Conservation (phyloP, 2,113 vertebrate genomes). For the Halichoerus grypus region DNA sequence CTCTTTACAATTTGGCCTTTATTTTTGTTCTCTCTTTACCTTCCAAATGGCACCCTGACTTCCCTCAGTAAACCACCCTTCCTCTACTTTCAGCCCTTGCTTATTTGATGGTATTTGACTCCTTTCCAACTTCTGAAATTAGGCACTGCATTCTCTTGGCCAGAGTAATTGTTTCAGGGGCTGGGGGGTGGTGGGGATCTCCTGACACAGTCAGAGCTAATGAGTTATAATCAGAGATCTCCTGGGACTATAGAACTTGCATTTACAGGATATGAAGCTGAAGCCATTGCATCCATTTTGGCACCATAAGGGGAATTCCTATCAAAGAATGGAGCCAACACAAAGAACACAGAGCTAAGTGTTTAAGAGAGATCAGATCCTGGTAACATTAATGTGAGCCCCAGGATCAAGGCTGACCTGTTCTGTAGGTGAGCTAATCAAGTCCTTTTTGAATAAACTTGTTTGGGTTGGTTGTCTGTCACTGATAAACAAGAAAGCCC, state of each 20-base stretch:
- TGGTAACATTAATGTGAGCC: not conserved
- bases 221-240: slow-evolving; percentile 46
- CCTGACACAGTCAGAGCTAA: slow-evolving; percentile 1
- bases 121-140: not conserved
- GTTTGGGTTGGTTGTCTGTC: not conserved
- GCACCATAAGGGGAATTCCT: not conserved
- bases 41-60: not conserved
- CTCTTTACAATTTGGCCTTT: not conserved
- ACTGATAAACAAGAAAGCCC: not conserved
- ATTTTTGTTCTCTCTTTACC: not conserved
- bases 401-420: not conserved
- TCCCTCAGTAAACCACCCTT: not conserved
- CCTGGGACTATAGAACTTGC: not conserved
- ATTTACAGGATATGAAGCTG: not conserved
- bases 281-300: slow-evolving; percentile 48
- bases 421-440: not conserved
- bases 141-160: slow-evolving; percentile 1
- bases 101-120: not conserved
- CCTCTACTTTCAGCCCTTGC: not conserved
- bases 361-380: not conserved
- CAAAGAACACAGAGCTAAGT: not conserved
- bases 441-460: not conserved
- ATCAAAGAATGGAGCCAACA: not conserved
- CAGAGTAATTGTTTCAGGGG: not conserved
- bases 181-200: not conserved